Percentiles rank a stretch among this genome's conserved stretches.
Conservation (phyloP, 2,797 vertebrate genomes). For the Scomberomorus guttatus region DNA sequence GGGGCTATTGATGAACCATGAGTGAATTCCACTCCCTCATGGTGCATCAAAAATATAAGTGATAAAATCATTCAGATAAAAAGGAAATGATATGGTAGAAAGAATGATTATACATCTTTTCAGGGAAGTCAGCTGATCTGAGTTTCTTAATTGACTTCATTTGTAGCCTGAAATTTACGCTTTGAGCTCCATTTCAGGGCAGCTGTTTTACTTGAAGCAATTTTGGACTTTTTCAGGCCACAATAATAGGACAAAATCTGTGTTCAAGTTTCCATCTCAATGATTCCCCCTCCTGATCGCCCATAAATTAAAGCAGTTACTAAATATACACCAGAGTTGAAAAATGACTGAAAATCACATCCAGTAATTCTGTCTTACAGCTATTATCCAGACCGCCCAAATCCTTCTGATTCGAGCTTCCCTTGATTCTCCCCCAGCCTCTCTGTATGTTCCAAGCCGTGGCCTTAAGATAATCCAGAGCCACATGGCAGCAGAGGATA, state of each 20-base stretch:
- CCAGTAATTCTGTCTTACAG: slow-evolving; percentile 15
- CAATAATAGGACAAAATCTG: slow-evolving; percentile 8
- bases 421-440: slow-evolving; percentile 20
- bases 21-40: too few species aligned
- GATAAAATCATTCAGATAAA: slow-evolving; percentile 3
- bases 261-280: slow-evolving; percentile 17
- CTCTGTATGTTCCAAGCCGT: slow-evolving; percentile 31
- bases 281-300: slow-evolving; percentile 18
- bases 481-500: slow-evolving; percentile 55
- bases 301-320: slow-evolving; percentile 6
- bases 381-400: neutral
- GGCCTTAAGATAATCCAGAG: slow-evolving; percentile 60
- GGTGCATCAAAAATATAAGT: neutral
- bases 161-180: slow-evolving; percentile 5
- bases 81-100: neutral
- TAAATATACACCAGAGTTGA: slow-evolving; percentile 26
- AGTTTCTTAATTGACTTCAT: neutral
- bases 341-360: slow-evolving; percentile 20
- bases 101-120: neutral
- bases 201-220: neutral
- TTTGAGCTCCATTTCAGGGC: slow-evolving; percentile 15
- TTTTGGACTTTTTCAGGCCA: neutral
- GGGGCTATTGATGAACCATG: too few species aligned
- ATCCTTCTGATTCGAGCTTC: slow-evolving; percentile 39
- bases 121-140: slow-evolving; percentile 3